Evolutionary conservation across 2,113 vertebrate genomes (phyloP).

Genomic region (Gavia stellata): DNA sequence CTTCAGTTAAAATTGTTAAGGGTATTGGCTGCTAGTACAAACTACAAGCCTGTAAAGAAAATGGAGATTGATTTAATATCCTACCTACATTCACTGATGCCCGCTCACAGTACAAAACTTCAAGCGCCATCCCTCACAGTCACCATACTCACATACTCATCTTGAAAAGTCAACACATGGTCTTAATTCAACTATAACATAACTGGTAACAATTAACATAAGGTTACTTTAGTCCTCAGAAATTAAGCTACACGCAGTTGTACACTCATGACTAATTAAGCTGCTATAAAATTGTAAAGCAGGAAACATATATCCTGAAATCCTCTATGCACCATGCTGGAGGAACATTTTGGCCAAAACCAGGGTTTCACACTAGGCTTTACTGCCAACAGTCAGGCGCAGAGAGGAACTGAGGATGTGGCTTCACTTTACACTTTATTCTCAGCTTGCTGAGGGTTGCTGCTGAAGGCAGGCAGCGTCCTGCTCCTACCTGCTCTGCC

Average conservation of each 20-base stretch:
- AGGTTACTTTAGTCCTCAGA: background rate
- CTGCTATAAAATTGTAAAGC: background rate
- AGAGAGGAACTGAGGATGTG: background rate
- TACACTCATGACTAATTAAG: background rate
- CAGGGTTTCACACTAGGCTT: background rate
- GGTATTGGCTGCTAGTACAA: background rate
- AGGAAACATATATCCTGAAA: background rate
- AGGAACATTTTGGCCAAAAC: background rate
- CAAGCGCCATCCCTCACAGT: background rate
- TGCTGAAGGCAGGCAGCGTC: background rate
- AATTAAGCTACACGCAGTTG: background rate
- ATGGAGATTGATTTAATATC: background rate
- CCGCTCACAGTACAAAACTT: background rate
- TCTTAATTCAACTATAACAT: background rate
- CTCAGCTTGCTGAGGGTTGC: background rate
- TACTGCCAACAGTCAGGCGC: background rate
- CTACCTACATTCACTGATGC: background rate
- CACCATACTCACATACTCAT: background rate
- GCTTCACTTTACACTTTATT: background rate
- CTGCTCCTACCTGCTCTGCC: background rate
- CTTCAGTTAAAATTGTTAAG: background rate
- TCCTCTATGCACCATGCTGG: accelerated
- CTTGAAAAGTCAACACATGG: background rate
- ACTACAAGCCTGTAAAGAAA: background rate
- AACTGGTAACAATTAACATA: background rate